A percentile compares a stretch with the other conserved stretches of the same genome.
Conservation (phyloP, 2,888 invertebrate species). For the Stegophylla sp. region DNA sequence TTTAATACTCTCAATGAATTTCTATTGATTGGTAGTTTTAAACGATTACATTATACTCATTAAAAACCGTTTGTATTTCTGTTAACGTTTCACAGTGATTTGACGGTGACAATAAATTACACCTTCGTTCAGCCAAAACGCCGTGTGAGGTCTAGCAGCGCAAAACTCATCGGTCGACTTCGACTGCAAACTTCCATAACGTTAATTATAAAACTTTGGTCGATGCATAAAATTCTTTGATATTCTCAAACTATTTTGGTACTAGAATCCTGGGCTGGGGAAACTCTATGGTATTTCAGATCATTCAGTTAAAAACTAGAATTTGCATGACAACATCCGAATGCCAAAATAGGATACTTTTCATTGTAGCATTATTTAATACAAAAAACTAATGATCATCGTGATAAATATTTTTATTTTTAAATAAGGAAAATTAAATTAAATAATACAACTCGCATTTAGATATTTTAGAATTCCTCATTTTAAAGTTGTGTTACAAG, state of each 20-base stretch:
- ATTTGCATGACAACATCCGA: neutral
- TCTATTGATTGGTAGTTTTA: too few species aligned
- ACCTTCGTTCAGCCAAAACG: neutral
- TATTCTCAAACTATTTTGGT: neutral
- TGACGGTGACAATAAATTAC: neutral
- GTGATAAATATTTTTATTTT: too few species aligned
- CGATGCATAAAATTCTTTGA: constrained; percentile 34
- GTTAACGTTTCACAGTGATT: too few species aligned
- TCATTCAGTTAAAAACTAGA: neutral
- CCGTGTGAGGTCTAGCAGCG: constrained; percentile 8
- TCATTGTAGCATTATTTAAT: too few species aligned
- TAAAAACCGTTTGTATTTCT: too few species aligned
- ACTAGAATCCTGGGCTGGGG: neutral
- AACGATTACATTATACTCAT: too few species aligned
- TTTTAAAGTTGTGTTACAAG: too few species aligned
- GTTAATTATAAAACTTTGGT: constrained; percentile 51
- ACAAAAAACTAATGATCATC: too few species aligned
- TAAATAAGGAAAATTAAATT: too few species aligned
- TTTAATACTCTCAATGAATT: too few species aligned
- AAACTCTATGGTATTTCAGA: neutral
- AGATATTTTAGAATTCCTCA: too few species aligned
- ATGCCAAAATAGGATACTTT: neutral
- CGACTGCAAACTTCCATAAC: constrained; percentile 36
- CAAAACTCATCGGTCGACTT: constrained; percentile 29
- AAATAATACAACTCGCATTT: too few species aligned